Conservation (phyloP, 2,113 vertebrate genomes). For the Tichodroma muraria region DNA sequence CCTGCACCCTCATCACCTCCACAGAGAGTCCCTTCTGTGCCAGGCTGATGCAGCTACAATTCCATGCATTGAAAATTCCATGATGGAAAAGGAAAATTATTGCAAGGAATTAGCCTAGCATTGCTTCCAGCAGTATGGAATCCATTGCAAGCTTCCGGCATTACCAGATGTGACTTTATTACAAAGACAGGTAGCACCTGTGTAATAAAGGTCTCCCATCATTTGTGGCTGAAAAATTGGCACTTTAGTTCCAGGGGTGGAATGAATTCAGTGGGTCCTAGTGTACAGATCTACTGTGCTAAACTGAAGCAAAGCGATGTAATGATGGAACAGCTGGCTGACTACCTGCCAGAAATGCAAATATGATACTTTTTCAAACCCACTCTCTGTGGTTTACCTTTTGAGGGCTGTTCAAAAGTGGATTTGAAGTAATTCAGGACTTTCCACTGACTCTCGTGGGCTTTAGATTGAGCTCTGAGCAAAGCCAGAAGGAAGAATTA, state of each 20-base stretch:
- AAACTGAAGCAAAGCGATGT: not conserved
- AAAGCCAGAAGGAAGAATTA: slow-evolving; percentile 7
- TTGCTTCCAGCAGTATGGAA: not conserved
- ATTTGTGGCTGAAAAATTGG: not conserved
- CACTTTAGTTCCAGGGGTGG: not conserved
- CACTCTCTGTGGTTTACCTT: not conserved
- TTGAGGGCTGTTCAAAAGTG: not conserved
- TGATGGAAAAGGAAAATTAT: not conserved
- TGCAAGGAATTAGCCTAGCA: not conserved
- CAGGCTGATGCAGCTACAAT: not conserved
- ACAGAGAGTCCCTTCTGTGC: not conserved
- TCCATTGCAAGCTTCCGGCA: not conserved
- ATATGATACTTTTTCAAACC: not conserved
- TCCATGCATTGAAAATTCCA: not conserved
- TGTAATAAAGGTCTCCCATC: not conserved
- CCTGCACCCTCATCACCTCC: not conserved
- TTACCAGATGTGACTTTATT: not conserved
- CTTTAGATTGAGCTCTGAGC: not conserved
- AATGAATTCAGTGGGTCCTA: not conserved
- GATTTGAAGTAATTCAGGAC: not conserved
- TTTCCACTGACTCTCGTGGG: not conserved
- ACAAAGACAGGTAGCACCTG: not conserved
- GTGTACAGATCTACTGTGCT: not conserved
- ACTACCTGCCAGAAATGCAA: not conserved
- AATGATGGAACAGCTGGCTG: not conserved